Base-by-base conservation (phyloP, 2,888 invertebrate species). In the Tenthredo mesomela region DNA sequence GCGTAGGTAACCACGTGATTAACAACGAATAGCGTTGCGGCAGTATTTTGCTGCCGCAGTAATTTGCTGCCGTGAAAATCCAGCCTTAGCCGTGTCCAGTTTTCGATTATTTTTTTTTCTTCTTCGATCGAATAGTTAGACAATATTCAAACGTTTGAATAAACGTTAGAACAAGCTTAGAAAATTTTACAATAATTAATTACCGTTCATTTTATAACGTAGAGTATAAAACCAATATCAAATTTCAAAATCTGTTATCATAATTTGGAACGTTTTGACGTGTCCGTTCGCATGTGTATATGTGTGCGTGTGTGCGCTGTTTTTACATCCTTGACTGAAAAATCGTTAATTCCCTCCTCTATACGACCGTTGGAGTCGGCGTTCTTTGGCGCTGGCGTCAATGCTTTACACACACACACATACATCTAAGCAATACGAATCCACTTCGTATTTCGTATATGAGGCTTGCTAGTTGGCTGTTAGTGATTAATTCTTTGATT, bases 341-440 rank as follows among this genome's bases (percentile, higher is more conserved):
- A 80, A 80, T 80, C 80, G 80, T 80, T 80, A 80, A 61, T 61
- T 80, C 80, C 40, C 12, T n/a, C 40, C 10, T 21, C 77, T 29
- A 54, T 7, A 29, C 33, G 47, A 54, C 80, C 37, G 61, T 61
- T 61, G 21, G 80, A 21, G 37, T 58, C n/a, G 37, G 80, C 80
- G 80, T 80, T 58, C 80, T 50, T 40, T 40, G 58, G 61, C 80
- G 61, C 40, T 80, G 61, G 80, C 58, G 15, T 58, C 80, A 29
- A 61, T 78, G 54, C 75, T 75, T 43, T n/a, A 47, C 73, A 40
- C 4, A 75, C 29, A 33, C 33, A 33, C 33, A 33, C 33, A 33
- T 12, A 47, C 21, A 12, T 7, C n/a, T n/a, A 71, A 40, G 40
- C 40, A n/a, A 50, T 47, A 54, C 54, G 15, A 29, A 29, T 50